Evolutionary conservation across 2,888 invertebrate species (phyloP).

Genomic region (Drosophila meridionalis): DNA sequence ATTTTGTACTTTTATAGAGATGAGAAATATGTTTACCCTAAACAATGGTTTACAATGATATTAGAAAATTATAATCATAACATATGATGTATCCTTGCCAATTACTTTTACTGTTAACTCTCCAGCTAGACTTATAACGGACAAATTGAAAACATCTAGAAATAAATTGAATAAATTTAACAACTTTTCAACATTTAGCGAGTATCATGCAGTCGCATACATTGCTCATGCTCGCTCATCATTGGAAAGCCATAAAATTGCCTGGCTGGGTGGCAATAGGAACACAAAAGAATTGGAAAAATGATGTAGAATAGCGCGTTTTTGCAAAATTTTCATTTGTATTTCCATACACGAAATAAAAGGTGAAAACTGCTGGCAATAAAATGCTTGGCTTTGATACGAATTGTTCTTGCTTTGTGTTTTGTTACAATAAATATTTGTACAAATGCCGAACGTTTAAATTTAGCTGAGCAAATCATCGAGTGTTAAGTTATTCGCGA

Average conservation of each 20-base stretch:
- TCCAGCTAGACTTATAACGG: too few species aligned
- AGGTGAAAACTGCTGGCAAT: conserved; percentile 55
- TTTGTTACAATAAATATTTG: conserved; percentile 64
- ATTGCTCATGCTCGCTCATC: conserved; percentile 2
- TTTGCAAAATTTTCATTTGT: conserved; percentile 27
- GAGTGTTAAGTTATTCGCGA: conserved; percentile 28
- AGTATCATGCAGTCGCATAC: not conserved
- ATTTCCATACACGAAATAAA: conserved; percentile 7
- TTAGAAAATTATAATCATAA: too few species aligned
- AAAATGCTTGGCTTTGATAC: conserved; percentile 41
- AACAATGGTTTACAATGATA: too few species aligned
- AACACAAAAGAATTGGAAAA: conserved; percentile 4
- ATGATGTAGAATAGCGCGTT: conserved; percentile 25
- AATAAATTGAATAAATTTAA: too few species aligned
- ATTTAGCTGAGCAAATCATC: conserved; percentile 42
- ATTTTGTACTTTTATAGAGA: too few species aligned
- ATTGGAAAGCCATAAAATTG: conserved; percentile 70
- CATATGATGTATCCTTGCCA: too few species aligned
- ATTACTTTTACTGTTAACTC: too few species aligned
- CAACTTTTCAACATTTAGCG: not conserved
- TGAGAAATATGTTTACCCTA: too few species aligned
- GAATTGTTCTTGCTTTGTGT: conserved; percentile 29
- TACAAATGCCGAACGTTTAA: conserved; percentile 50
- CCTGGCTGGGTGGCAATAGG: conserved; percentile 31
- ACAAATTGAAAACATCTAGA: too few species aligned